Evolutionary conservation across 2,797 vertebrate genomes (phyloP).

Genomic region (Hemitrygon akajei): DNA sequence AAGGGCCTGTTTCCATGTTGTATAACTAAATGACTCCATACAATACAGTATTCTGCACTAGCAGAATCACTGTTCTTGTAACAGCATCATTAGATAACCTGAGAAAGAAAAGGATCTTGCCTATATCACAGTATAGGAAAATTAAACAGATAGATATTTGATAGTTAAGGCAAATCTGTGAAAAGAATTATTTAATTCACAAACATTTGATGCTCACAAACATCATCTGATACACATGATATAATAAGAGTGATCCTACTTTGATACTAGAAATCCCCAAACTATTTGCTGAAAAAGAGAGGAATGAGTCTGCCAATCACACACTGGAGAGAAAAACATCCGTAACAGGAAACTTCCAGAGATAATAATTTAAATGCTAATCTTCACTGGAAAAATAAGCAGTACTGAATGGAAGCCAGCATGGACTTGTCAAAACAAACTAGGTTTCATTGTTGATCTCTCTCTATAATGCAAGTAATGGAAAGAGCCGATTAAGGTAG

Average conservation of each 20-base stretch:
- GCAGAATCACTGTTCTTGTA: not conserved
- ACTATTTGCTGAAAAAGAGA: not conserved
- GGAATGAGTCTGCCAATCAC: not conserved
- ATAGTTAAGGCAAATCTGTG: not conserved
- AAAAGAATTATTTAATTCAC: too few relatives aligned
- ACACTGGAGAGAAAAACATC: not conserved
- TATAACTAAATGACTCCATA: not conserved
- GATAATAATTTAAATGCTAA: not conserved
- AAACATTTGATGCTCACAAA: not conserved
- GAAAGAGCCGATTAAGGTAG: not conserved
- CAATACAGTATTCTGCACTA: not conserved
- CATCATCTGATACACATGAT: not conserved
- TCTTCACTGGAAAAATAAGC: not conserved
- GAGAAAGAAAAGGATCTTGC: too few relatives aligned
- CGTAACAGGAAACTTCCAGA: not conserved
- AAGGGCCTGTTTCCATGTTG: too few relatives aligned
- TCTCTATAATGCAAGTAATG: not conserved
- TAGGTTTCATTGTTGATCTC: too few relatives aligned
- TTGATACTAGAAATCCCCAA: not conserved
- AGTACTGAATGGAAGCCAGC: not conserved
- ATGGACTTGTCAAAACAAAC: not conserved
- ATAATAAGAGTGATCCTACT: not conserved
- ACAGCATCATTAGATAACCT: not conserved
- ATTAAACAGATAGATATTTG: not conserved
- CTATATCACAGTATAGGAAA: not conserved